Conservation (phyloP, 2,113 vertebrate species). For the Gymnarchus niloticus region DNA sequence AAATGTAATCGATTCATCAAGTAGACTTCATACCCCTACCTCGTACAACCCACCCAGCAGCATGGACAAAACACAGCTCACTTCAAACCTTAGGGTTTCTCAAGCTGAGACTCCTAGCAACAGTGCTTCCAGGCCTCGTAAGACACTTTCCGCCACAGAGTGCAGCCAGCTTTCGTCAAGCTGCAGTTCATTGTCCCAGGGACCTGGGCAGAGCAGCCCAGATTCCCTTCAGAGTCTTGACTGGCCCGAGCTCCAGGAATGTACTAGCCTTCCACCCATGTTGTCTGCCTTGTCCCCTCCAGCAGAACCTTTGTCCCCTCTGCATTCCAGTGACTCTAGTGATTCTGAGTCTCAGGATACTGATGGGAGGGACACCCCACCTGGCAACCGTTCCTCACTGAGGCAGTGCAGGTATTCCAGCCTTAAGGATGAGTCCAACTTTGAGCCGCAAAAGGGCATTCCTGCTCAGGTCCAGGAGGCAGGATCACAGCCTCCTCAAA, state of each 20-base stretch:
- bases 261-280: constrained; percentile 32
- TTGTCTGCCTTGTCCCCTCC: constrained; percentile 53
- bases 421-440: constrained; percentile 44
- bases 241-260: constrained; percentile 41
- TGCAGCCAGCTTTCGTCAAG: constrained; percentile 45
- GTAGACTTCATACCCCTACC: constrained; percentile 42
- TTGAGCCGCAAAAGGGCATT: constrained; percentile 51
- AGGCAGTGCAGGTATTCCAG: constrained; percentile 31
- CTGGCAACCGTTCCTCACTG: constrained; percentile 32
- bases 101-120: constrained; percentile 39
- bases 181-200: constrained; percentile 27
- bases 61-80: constrained; percentile 52
- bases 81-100: constrained; percentile 50
- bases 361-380: constrained; percentile 34
- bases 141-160: constrained; percentile 35
- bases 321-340: constrained; percentile 70
- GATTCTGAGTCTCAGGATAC: constrained; percentile 53
- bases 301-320: constrained; percentile 52
- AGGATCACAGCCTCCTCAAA: constrained; percentile 66
- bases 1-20: constrained; percentile 52
- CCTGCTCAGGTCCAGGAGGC: constrained; percentile 50
- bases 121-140: constrained; percentile 49
- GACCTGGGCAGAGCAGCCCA: constrained; percentile 42
- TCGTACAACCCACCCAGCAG: constrained; percentile 36
- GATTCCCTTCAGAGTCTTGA: constrained; percentile 45